phyloP scores from a whole-genome alignment of 2,888 invertebrate genomes.

The Protula sp. region DNA sequence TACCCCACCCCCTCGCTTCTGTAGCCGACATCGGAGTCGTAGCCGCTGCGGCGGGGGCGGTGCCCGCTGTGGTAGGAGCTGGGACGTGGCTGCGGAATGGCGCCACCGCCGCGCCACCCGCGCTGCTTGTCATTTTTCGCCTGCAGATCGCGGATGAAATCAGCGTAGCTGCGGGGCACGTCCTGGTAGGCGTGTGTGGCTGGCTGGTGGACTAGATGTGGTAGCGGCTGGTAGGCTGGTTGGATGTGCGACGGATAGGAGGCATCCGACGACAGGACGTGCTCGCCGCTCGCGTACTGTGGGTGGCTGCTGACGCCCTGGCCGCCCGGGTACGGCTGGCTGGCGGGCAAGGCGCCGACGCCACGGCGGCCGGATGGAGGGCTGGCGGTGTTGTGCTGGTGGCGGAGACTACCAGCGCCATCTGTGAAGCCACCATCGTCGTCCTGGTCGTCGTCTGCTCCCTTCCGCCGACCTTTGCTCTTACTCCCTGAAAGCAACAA shows the following conservation, averaged over 20 bases:
- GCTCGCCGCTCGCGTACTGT: background rate
- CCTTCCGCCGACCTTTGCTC: too few species aligned
- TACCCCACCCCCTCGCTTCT: constrained; percentile 31
- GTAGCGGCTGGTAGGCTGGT: background rate
- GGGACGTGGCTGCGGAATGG: background rate
- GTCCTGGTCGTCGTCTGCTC: too few species aligned
- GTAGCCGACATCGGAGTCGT: constrained; percentile 49
- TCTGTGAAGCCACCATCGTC: too few species aligned
- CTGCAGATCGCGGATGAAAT: constrained; percentile 4
- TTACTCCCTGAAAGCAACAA: too few species aligned
- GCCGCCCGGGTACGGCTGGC: background rate
- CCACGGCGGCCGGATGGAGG: too few species aligned
- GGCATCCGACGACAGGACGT: background rate
- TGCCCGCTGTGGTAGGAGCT: constrained; percentile 4
- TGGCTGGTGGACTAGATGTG: background rate
- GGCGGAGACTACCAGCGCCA: too few species aligned
- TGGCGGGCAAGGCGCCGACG: too few species aligned
- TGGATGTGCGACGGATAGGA: background rate
- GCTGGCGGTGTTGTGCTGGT: too few species aligned
- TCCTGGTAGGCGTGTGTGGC: background rate
- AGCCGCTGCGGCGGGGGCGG: constrained; percentile 25
- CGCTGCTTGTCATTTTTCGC: background rate
- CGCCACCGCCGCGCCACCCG: background rate
- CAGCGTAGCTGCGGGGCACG: constrained; percentile 1
- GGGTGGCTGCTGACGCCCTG: background rate